Base-by-base conservation (phyloP, 2,888 invertebrate species). In the Drosophila tanythrix region DNA sequence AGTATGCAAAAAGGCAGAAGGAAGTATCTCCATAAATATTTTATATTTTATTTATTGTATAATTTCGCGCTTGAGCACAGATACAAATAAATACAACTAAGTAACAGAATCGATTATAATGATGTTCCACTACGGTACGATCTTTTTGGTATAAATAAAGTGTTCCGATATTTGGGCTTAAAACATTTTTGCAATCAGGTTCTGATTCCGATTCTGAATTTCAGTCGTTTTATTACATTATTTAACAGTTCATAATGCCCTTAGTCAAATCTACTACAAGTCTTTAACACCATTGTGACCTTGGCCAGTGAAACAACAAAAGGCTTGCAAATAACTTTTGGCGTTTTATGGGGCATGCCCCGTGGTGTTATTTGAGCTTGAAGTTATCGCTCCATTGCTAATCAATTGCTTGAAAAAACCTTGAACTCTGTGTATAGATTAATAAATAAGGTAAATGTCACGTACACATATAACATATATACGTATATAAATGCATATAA, bases 391-490 rank as follows among this genome's bases (percentile, higher is more conserved):
- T 29, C 8, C 7, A 43, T 40, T 63, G 81, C 69, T 80, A 80
- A 82, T 80, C 74, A 68, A 80, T 82, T 60, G 75, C 50, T 38
- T 53, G 50, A 31, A 63, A 29, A 80, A 74, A 65, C 83, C 83
- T 84, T 84, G 82, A 83, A 83, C 85, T 80, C 43, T 57, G n/a
- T 35, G 10, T 35, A 51, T 8, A 33, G 53, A 74, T 56, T 51
- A 33, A 46, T 51, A 52, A 21, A 27, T 31, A 7, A 55, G 11
- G 18, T 21, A 61, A 57, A 57, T 58, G 71, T 48, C 46, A 35
- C 35, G 13, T 46, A 48, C 36, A 50, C 21, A 53, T 33, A 48
- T 25, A 52, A 10, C 25, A 27, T 27, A 33, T 46, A 48, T 43
- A 18, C 51, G 21, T 8, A 11, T 40, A 57, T 70, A 18, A 43